Conservation (phyloP, 2,888 invertebrate species). For the Mimas tiliae region DNA sequence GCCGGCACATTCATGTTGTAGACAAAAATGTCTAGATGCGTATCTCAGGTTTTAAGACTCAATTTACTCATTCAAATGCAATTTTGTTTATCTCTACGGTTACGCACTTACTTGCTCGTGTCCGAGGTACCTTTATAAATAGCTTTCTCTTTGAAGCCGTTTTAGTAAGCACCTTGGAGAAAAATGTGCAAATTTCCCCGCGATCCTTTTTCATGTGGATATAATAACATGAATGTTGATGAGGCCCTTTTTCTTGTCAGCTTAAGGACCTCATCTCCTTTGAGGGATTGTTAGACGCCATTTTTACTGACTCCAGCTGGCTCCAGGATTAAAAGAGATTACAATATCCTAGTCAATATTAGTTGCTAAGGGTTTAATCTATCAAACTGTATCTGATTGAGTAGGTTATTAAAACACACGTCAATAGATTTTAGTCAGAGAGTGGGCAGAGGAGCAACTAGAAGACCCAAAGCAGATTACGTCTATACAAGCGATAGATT, state of each 20-base stretch:
- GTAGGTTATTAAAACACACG: too few relatives aligned
- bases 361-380: neutral
- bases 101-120: neutral
- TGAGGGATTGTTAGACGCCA: neutral
- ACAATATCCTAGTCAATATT: neutral
- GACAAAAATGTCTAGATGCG: too few relatives aligned
- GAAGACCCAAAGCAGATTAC: too few relatives aligned
- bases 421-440: too few relatives aligned
- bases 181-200: conserved; percentile 13
- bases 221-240: conserved; percentile 23
- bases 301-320: neutral
- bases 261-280: neutral
- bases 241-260: conserved; percentile 6
- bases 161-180: conserved; percentile 2
- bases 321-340: neutral
- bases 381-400: too few relatives aligned
- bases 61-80: too few relatives aligned
- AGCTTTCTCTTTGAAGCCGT: neutral
- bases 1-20: too few relatives aligned
- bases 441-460: too few relatives aligned
- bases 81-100: neutral
- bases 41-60: too few relatives aligned
- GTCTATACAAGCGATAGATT: too few relatives aligned
- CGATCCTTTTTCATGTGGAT: conserved; percentile 20
- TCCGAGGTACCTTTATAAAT: neutral